Base-by-base conservation (phyloP, 2,113 vertebrate genomes). In the Cricetomys ansorgei region DNA sequence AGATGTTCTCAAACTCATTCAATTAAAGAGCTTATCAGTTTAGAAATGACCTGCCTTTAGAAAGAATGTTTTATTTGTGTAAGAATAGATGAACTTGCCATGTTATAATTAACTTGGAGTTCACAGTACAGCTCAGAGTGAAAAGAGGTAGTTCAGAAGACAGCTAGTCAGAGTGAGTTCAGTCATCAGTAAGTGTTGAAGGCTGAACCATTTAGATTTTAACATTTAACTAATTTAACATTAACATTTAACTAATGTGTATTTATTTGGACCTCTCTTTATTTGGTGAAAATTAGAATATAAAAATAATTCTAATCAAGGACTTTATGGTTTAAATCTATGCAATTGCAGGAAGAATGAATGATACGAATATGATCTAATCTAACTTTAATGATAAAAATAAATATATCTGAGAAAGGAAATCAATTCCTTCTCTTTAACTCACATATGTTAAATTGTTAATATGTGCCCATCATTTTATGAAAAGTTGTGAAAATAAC, bases 11-110 rank as follows among this genome's bases (percentile, higher is more conserved):
- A 80, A 79, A 80, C 75, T 57, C 53, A 37, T 69, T 83, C 9
- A 57, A 48, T 94, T 80, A 80, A 89, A 88, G 70, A 84, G 79
- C 6, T 95, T 57, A 45, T 85, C 5, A 62, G 69, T 81, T 94
- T 85, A 50, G 43, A 89, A 96, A 70, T 92, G 57, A 84, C 16
- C 3, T 86, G n/a, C 29, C 57, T 64, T n/a, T 85, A 48, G 55
- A 67, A 92, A 95, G 27, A 94, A 57, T 88, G 5, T 84, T 75
- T n/a, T 79, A 6, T 90, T 65, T 55, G 69, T 25, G 25, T n/a
- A 81, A 92, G 59, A 77, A 12, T 83, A n/a, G 53, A 73, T 94
- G 45, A 93, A 10, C 9, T 79, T 79, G 25, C 76, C 45, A 72
- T 87, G 81, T 37, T 77, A n/a, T n/a, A n/a, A n/a, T n/a, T n/a